These are phyloP conservation scores for Marmota flaviventris DNA, from an alignment of 2,113 vertebrate species.

Conservation along the genomic window DNA sequence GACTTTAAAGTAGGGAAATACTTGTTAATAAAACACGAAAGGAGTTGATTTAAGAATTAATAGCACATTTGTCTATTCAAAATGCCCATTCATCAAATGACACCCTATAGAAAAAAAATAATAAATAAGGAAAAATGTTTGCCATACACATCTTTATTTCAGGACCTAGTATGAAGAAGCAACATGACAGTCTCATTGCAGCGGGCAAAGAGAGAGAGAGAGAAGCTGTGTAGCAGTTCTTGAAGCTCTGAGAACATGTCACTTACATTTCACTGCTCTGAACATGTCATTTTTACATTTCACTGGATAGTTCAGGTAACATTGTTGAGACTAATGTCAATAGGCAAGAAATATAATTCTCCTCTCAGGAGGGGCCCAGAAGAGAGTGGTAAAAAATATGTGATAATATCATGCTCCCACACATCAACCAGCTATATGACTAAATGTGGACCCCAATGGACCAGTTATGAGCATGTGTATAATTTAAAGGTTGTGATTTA, in stretches of 20 bases:
- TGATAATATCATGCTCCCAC: background rate
- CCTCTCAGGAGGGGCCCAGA: background rate
- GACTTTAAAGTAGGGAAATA: background rate
- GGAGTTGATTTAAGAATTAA: background rate
- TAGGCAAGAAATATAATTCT: background rate
- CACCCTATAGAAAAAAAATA: too few relatives aligned
- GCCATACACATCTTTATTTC: too few relatives aligned
- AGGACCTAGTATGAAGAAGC: too few relatives aligned
- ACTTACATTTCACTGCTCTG: background rate
- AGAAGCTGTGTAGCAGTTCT: background rate
- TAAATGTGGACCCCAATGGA: background rate
- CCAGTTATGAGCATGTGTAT: background rate
- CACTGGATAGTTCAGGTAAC: background rate
- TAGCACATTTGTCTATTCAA: background rate
- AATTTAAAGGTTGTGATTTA: background rate
- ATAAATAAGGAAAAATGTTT: too few relatives aligned
- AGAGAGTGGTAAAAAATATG: background rate
- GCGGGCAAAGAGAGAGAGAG: background rate
- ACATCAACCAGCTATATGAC: background rate
- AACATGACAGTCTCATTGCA: background rate
- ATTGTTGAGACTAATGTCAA: background rate
- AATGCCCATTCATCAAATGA: background rate
- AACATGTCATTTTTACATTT: background rate
- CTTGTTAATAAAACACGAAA: background rate
- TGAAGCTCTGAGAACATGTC: background rate